These are phyloP conservation scores for Furcula furcula DNA, from an alignment of 2,888 invertebrate species.

Conservation along the genomic window DNA sequence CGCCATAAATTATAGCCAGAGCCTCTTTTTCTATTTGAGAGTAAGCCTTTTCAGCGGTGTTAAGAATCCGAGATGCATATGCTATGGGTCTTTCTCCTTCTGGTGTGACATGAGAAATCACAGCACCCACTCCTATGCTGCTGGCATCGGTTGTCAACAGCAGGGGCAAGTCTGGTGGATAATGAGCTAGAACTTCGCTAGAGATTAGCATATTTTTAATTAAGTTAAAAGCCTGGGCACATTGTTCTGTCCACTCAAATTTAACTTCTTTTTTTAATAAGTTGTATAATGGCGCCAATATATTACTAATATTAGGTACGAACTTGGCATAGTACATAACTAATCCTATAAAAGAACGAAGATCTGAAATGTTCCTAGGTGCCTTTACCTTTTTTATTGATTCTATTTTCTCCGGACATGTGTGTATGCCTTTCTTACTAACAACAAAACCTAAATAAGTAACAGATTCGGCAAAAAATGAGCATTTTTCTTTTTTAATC, in stretches of 20 bases:
- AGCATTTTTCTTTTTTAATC: slow-evolving; percentile 17
- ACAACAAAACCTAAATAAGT: slow-evolving; percentile 19
- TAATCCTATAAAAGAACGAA: slow-evolving; percentile 20
- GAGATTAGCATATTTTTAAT: slow-evolving; percentile 9
- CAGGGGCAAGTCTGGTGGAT: slow-evolving; percentile 13
- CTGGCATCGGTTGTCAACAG: slow-evolving; percentile 21
- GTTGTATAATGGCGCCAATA: slow-evolving; percentile 3
- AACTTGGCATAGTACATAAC: slow-evolving; percentile 24
- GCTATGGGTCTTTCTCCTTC: slow-evolving; percentile 15
- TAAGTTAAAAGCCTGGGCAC: slow-evolving; percentile 8
- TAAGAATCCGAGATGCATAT: slow-evolving; percentile 9
- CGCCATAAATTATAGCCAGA: slow-evolving; percentile 6
- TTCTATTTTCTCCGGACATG: slow-evolving; percentile 18
- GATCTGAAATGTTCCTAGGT: slow-evolving; percentile 16
- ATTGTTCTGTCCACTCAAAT: slow-evolving; percentile 13
- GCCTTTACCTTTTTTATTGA: slow-evolving; percentile 11
- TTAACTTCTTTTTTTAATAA: slow-evolving; percentile 6
- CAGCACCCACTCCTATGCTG: slow-evolving; percentile 17
- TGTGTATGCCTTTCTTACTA: slow-evolving; percentile 22
- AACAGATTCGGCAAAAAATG: slow-evolving; percentile 12
- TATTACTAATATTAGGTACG: slow-evolving; percentile 8
- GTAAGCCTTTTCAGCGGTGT: slow-evolving; percentile 1
- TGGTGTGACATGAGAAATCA: slow-evolving; percentile 17
- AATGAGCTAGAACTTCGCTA: slow-evolving; percentile 17
- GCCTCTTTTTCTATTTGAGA: slow-evolving; percentile 8